Evolutionary conservation across 2,113 vertebrate species (phyloP), one percentile per base, ranked within the genome.

Genomic region (Zapus hudsonius): DNA sequence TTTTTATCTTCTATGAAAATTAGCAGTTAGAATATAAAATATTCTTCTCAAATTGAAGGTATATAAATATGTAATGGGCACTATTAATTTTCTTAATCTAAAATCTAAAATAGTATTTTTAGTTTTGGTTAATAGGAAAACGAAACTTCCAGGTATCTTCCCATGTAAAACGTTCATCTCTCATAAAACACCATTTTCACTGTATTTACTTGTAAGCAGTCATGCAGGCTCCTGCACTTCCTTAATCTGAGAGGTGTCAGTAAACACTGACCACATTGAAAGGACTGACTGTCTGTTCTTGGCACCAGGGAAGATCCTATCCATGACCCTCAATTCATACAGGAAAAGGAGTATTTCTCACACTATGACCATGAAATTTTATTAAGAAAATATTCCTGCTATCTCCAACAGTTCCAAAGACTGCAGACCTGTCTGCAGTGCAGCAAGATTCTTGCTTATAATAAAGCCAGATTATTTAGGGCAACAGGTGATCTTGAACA

Each of bases 1-100:
- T 89, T 86, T 69, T 88, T 55, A 13, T 36, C n/a, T 59, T 76
- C 80, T 67, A 5, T 72, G 36, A 4, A 59, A 78, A 90, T 42
- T 29, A 38, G 23, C 19, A 67, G 29, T 74, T 33, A 87, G 25
- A 79, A 91, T 72, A 22, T 69, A n/a, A 85, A 72, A 9, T 55
- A 64, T 22, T 82, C 27, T 91, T 6, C 42, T 83, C 75, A 84
- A 47, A 57, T 7, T 3, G 17, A 52, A 80, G 23, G 13, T 20
- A 31, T 59, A n/a, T 40, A 63, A 81, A 27, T 87, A n/a, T 47
- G 47, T 55, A 52, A 87, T 82, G 36, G 38, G 67, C 42, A 74
- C 66, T 9, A 67, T 52, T 61, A 11, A 69, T 89, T 85, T 89
- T 92, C 64, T 85, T 47, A 52, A 74, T n/a, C n/a, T n/a, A 92